These are phyloP conservation scores for Aspidiotus destructor DNA, from an alignment of 2,888 invertebrate genomes.

Conservation along the genomic window DNA sequence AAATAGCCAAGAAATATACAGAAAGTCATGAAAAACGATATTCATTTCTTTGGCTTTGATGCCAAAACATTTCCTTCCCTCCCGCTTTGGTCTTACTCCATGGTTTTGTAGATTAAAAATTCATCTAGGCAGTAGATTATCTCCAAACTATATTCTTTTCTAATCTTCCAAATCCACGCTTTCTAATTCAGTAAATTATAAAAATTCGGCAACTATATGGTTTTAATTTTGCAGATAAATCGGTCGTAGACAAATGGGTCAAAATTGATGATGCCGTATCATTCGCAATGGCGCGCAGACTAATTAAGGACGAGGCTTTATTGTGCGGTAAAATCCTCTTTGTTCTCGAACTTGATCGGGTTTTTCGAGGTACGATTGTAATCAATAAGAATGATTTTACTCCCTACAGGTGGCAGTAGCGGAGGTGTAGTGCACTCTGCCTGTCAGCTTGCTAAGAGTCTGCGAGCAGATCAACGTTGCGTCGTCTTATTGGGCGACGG, in stretches of 20 bases:
- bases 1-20: too few species aligned
- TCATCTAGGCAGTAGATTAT: too few species aligned
- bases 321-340: slow-evolving; percentile 62
- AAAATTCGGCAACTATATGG: not conserved
- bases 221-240: slow-evolving; percentile 52
- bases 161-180: too few species aligned
- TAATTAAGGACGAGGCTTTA: slow-evolving; percentile 87
- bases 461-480: slow-evolving; percentile 72
- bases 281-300: slow-evolving; percentile 69
- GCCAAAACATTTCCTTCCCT: too few species aligned
- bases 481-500: slow-evolving; percentile 91
- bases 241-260: slow-evolving; percentile 76
- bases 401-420: slow-evolving; percentile 69
- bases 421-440: slow-evolving; percentile 74
- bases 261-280: slow-evolving; percentile 73
- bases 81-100: too few species aligned
- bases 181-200: not conserved
- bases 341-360: not conserved
- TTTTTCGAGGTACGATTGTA: not conserved
- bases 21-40: too few species aligned
- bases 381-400: slow-evolving; percentile 13
- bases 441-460: slow-evolving; percentile 57
- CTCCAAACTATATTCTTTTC: too few species aligned
- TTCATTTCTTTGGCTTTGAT: too few species aligned
- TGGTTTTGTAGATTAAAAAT: too few species aligned